A percentile compares a stretch with the other conserved stretches of the same genome.
Evolutionary conservation across 2,888 invertebrate genomes (phyloP).

Genomic region (Lagria hirta): DNA sequence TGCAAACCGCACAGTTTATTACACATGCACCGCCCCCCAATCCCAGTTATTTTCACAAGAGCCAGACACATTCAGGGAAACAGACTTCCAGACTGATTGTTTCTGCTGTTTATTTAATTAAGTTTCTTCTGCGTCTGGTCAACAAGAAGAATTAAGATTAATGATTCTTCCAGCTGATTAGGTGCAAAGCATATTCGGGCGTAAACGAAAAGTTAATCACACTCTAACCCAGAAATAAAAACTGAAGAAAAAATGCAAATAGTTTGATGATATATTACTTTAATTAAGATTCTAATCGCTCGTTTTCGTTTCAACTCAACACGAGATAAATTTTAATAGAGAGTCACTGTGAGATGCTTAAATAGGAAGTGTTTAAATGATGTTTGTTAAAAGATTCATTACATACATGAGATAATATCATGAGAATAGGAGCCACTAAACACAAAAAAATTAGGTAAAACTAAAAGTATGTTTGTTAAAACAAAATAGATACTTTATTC

Average conservation of each 20-base stretch:
- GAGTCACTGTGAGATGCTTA: no score
- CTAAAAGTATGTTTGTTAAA: no score
- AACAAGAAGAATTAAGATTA: conserved; percentile 44
- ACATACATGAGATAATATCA: no score
- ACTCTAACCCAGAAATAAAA: conserved; percentile 8
- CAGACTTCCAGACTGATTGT: conserved; percentile 39
- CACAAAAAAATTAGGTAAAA: no score
- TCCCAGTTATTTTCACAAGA: conserved; percentile 16
- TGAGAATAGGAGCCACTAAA: no score
- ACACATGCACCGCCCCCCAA: conserved; percentile 10
- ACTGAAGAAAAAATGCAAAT: conserved; percentile 6
- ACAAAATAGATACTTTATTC: no score
- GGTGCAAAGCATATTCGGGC: conserved; percentile 37
- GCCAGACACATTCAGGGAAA: conserved; percentile 35
- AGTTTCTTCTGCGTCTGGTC: conserved; percentile 35
- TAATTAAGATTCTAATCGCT: conserved; percentile 25
- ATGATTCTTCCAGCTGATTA: conserved; percentile 43
- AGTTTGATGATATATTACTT: conserved; percentile 22
- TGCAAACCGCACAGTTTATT: conserved; percentile 13
- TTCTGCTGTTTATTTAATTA: conserved; percentile 44
- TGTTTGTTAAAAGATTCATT: no score
- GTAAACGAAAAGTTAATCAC: conserved; percentile 20
- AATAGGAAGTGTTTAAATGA: no score
- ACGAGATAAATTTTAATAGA: no score
- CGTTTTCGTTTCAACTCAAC: no score